Base-by-base conservation (phyloP, 2,797 vertebrate genomes). In the Pangasius djambal region DNA sequence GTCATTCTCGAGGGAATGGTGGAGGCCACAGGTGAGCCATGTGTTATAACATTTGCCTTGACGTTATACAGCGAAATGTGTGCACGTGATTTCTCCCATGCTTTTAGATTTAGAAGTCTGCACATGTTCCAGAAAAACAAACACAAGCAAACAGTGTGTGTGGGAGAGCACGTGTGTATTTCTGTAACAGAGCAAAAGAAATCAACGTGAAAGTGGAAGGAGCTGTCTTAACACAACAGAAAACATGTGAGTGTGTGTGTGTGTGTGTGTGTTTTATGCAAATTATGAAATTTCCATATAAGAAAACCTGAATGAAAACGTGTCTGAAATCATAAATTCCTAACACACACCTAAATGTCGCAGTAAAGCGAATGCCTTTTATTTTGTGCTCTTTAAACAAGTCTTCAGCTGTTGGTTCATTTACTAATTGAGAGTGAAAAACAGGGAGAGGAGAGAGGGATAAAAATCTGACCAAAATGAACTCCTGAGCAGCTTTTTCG, bases 1-100 rank as follows among this genome's bases (percentile, higher is more conserved):
- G 93, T 94, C 72, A 94, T 94, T 28, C 90, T 94, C 48, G 94
- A 94, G 86, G 94, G 94, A 31, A 94, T 94, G 94, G 94, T 94
- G 52, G 94, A 94, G 75, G 94, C 93, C 82, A 94, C 93, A 77
- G 93, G 93, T 93, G 63, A 91, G 93, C 25, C 1, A 1, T 31
- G 1, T 1, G 50, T 34, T 22, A 12, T 6, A 63, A 16, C 25
- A 16, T 9, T 28, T 44, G 13, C 25, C 34, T 83, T 28, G 40
- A 7, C 3, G 25, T 6, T 78, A 16, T 31, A 7, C 4, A 57
- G 13, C 22, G 4, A 77, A 48, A 77, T 15, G 28, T 52, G 13
- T 78, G 13, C 20, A n/a, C 0, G 12, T 13, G 2, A 75, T 75
- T 75, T 75, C 15, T 2, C 44, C 40, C 34, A 25, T 22, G 37